Percentiles rank a stretch among this genome's conserved stretches.
Conservation (phyloP, 2,888 invertebrate species). For the Linnaemya vulpina region DNA sequence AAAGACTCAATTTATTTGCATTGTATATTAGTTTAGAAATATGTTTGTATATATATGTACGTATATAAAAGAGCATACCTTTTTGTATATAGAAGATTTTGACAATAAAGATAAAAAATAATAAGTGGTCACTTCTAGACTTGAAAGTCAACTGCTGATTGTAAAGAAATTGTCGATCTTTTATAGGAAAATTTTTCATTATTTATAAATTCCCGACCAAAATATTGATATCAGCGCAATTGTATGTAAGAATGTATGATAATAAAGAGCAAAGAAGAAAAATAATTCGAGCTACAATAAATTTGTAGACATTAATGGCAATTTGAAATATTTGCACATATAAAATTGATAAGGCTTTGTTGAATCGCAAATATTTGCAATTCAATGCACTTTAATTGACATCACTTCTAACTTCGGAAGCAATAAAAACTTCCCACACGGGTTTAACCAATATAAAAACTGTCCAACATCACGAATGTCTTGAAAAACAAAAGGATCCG, state of each 20-base stretch:
- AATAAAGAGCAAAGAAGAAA: conserved; percentile 28
- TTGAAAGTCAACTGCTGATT: conserved; percentile 59
- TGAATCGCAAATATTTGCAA: not conserved
- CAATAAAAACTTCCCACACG: too few relatives aligned
- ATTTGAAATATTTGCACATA: conserved; percentile 9
- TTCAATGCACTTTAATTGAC: too few relatives aligned
- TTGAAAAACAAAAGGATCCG: too few relatives aligned
- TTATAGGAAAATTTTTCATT: conserved; percentile 56
- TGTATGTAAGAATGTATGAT: not conserved
- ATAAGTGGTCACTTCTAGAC: conserved; percentile 57
- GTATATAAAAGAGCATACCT: conserved; percentile 46
- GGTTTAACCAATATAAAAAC: too few relatives aligned
- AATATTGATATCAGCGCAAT: conserved; percentile 60
- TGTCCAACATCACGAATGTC: too few relatives aligned
- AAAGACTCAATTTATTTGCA: not conserved
- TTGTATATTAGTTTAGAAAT: not conserved
- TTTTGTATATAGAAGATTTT: conserved; percentile 10
- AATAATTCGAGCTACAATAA: conserved; percentile 43
- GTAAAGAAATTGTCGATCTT: conserved; percentile 53
- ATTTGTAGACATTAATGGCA: conserved; percentile 44
- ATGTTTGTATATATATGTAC: not conserved
- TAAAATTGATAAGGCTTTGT: conserved; percentile 28
- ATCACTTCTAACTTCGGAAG: too few relatives aligned
- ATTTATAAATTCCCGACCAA: conserved; percentile 35
- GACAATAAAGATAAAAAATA: conserved; percentile 35